Conservation (phyloP, 2,888 invertebrate species). For the Electrophaes corylata region DNA sequence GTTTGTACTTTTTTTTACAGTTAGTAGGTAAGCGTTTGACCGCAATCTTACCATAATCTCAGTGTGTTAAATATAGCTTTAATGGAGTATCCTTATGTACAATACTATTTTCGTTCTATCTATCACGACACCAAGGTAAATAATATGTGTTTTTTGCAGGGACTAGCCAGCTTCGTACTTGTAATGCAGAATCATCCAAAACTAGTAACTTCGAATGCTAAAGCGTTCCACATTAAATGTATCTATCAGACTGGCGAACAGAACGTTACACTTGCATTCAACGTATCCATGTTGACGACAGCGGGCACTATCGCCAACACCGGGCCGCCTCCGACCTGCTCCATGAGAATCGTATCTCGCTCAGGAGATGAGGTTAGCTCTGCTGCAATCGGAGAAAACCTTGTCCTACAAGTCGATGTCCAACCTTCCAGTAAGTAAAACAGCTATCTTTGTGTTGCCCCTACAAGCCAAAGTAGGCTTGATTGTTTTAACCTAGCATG, state of each 20-base stretch:
- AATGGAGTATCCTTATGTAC: no score
- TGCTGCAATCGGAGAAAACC: constrained; percentile 95
- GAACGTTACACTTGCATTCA: constrained; percentile 95
- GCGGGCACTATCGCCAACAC: constrained; percentile 98
- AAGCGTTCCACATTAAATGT: constrained; percentile 98
- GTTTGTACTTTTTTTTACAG: no score
- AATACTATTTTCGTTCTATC: no score
- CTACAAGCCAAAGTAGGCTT: no score
- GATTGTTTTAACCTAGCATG: no score
- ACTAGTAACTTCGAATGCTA: constrained; percentile 96
- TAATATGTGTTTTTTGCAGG: constrained; percentile 77
- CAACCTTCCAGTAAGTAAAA: constrained; percentile 86
- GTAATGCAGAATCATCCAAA: constrained; percentile 98
- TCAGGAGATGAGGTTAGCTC: constrained; percentile 95
- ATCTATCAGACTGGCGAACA: constrained; percentile 97
- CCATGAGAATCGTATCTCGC: constrained; percentile 95
- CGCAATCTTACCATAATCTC: no score
- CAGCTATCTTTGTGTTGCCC: no score
- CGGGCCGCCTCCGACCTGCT: constrained; percentile 95
- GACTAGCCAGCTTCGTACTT: constrained; percentile 95
- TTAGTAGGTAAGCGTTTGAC: no score
- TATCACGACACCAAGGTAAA: background rate
- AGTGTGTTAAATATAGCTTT: no score
- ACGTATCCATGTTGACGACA: constrained; percentile 97
- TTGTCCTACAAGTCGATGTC: constrained; percentile 93